Conservation (phyloP, 1,140 invertebrate species). For the Thalassaphorura encarpata region DNA sequence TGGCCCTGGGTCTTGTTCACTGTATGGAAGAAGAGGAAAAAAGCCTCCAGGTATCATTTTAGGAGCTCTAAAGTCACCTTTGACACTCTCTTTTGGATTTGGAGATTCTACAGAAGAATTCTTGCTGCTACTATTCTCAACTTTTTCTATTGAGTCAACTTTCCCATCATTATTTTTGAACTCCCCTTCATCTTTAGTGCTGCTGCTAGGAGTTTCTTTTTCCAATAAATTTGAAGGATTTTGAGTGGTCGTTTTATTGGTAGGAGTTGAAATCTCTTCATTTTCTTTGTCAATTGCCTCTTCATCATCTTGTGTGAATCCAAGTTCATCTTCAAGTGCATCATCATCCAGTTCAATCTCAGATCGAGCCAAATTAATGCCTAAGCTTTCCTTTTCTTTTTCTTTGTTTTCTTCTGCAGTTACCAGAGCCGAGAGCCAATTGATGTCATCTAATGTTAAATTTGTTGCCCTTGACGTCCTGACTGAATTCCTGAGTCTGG, state of each 20-base stretch:
- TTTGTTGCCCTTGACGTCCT: constrained; percentile 3
- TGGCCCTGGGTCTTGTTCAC: constrained; percentile 27
- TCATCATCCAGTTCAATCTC: too few relatives aligned
- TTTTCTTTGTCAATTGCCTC: background rate
- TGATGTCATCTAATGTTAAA: too few relatives aligned
- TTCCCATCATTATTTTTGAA: background rate
- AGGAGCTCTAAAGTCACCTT: constrained; percentile 10
- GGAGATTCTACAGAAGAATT: background rate
- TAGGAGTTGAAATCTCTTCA: background rate
- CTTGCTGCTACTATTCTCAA: background rate
- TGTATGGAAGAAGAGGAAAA: constrained; percentile 24
- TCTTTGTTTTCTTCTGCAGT: too few relatives aligned
- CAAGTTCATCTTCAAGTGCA: too few relatives aligned
- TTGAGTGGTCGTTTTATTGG: background rate
- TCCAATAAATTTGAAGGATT: too few relatives aligned
- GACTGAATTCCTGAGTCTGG: background rate
- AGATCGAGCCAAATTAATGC: too few relatives aligned
- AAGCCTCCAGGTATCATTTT: constrained; percentile 23
- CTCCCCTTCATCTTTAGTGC: too few relatives aligned
- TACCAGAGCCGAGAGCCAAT: too few relatives aligned
- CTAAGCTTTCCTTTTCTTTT: too few relatives aligned
- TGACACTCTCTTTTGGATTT: background rate
- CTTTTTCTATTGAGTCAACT: background rate
- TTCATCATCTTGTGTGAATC: too few relatives aligned
- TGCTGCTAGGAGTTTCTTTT: too few relatives aligned